Conservation (phyloP, 1,140 invertebrate species). For the Pogonomyrmex barbatus region DNA sequence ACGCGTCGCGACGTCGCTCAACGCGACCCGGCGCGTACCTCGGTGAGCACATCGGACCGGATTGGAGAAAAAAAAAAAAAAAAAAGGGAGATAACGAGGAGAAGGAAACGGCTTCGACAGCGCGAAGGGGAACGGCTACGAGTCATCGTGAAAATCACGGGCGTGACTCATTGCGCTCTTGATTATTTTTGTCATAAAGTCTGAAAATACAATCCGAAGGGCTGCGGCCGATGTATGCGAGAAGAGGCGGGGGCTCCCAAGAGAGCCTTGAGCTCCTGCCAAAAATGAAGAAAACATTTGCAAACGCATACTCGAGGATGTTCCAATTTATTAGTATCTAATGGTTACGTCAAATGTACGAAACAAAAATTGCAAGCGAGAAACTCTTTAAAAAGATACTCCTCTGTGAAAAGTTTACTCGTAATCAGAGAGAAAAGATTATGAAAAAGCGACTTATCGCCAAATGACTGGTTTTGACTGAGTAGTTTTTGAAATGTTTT, state of each 20-base stretch:
- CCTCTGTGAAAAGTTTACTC: not conserved
- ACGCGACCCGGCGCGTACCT: not conserved
- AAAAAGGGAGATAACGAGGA: slow-evolving; percentile 7
- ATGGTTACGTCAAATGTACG: slow-evolving; percentile 33
- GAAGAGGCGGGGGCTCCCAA: slow-evolving; percentile 56
- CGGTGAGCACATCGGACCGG: too few species aligned
- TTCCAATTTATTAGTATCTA: slow-evolving; percentile 75
- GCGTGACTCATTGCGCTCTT: slow-evolving; percentile 79
- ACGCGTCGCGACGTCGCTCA: not conserved
- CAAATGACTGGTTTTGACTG: too few species aligned
- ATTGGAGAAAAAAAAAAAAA: not conserved
- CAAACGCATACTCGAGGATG: slow-evolving; percentile 76
- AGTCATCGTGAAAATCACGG: slow-evolving; percentile 47
- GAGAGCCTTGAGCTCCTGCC: slow-evolving; percentile 82
- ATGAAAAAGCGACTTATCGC: too few species aligned
- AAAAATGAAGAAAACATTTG: slow-evolving; percentile 84
- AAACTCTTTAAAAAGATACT: not conserved
- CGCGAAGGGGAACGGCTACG: not conserved
- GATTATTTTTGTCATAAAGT: slow-evolving; percentile 85
- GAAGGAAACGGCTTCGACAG: not conserved
- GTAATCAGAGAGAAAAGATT: not conserved
- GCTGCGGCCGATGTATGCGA: slow-evolving; percentile 68
- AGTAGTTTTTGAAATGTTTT: not conserved
- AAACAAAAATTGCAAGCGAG: not conserved
- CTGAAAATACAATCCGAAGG: slow-evolving; percentile 83